Evolutionary conservation across 2,113 vertebrate species (phyloP).

Genomic region (Lamprologus callipterus): DNA sequence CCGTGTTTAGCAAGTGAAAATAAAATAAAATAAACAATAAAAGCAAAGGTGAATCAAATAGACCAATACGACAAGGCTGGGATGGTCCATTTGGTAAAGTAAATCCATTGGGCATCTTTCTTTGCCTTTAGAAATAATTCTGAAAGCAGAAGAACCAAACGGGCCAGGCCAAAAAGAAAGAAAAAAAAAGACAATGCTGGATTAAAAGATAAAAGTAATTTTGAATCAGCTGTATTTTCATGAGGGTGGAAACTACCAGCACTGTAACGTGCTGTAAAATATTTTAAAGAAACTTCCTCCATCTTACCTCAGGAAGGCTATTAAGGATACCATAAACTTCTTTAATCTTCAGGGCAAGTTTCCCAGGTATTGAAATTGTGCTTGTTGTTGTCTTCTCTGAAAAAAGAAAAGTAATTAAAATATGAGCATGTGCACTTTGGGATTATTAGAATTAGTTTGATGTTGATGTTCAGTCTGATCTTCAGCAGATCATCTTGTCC

Average conservation of each 20-base stretch:
- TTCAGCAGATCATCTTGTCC: background rate
- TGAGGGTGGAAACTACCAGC: background rate
- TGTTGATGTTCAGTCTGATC: background rate
- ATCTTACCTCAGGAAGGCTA: background rate
- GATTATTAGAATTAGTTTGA: background rate
- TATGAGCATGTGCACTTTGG: background rate
- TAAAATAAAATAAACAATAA: too few relatives aligned
- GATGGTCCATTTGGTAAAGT: too few relatives aligned
- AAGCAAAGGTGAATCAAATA: too few relatives aligned
- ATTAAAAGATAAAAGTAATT: background rate
- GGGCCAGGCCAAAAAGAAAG: rapidly evolving
- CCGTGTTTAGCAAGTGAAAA: too few relatives aligned
- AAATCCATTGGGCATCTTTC: too few relatives aligned
- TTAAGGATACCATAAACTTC: rapidly evolving
- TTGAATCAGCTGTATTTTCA: background rate
- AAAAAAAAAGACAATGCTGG: background rate
- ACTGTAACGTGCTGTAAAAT: background rate
- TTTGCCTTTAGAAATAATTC: too few relatives aligned
- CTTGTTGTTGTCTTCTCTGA: background rate
- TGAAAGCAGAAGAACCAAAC: rapidly evolving
- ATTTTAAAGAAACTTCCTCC: background rate
- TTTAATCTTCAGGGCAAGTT: rapidly evolving
- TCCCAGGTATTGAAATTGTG: background rate
- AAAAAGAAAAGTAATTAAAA: background rate
- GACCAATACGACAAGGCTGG: too few relatives aligned